Evolutionary conservation across 2,888 invertebrate genomes (phyloP), one percentile per base, ranked within the genome.

Genomic region (Dicranocentrus wangi): DNA sequence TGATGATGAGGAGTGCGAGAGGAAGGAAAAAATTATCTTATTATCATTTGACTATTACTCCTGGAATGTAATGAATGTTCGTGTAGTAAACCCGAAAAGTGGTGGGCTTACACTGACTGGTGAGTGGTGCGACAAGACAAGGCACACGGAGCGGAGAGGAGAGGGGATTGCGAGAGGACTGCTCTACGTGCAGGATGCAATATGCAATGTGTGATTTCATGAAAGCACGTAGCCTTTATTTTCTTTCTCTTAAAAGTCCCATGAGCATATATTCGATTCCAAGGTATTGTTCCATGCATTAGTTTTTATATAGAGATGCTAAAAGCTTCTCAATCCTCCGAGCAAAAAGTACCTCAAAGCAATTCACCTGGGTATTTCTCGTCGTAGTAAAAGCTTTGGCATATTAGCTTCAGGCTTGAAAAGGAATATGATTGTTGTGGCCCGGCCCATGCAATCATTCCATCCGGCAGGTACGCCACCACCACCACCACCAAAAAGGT

Each of bases 341-440:
- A 68, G 60, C 61, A 69, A 76, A 76, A 78, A 70, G 78, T 78
- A 78, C 78, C 78, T 78, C 78, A 78, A 65, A 78, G 78, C 70
- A 47, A 78, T 78, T 78, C 78, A 78, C 78, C 78, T 78, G 78
- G 70, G 78, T 78, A 47, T 70, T 66, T 61, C 61, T 53, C 32
- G 28, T 51, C 47, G 69, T 63, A 72, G 72, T 63, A 63, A 72
- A 72, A 72, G 72, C 51, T 71, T n/a, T 71, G 60, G 61, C 60
- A 60, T 60, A 60, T 32, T 60, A 28, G 43, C 66, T 66, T 66
- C 13, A 69, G 69, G 69, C 69, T 53, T 51, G 15, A 27, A 43
- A 65, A 73, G 66, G 42, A 68, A 76, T 71, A 63, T 51, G 61
- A 77, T 76, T 65, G 68, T 66, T 76, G 66, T 42, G 69, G 69